A percentile compares a stretch with the other conserved stretches of the same genome.
Conservation (phyloP, 2,888 invertebrate species). For the Willowsia nigromaculata region DNA sequence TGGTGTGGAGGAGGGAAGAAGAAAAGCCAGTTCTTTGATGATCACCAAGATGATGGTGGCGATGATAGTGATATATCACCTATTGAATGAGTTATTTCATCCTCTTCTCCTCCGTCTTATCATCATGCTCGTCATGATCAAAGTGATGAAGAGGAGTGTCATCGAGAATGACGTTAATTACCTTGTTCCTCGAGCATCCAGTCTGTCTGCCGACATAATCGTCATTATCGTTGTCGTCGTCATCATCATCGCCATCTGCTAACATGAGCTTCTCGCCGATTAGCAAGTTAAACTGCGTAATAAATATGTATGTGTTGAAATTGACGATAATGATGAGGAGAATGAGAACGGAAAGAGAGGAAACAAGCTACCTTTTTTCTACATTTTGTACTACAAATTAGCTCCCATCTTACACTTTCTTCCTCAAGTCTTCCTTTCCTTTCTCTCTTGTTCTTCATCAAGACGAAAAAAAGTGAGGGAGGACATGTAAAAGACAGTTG, state of each 20-base stretch:
- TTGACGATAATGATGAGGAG: neutral
- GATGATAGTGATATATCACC: constrained; percentile 10
- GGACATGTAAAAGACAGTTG: neutral
- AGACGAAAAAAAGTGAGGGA: neutral
- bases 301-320: constrained; percentile 22
- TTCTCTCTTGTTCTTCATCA: neutral
- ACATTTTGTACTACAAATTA: neutral
- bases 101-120: neutral
- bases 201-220: neutral
- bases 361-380: neutral
- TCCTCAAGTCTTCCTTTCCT: neutral
- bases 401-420: neutral
- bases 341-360: neutral
- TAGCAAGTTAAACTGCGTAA: constrained; percentile 10
- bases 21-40: neutral
- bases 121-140: constrained; percentile 16
- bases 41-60: neutral
- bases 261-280: neutral
- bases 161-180: constrained; percentile 60
- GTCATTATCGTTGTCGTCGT: neutral
- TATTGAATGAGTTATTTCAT: constrained; percentile 20
- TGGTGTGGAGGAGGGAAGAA: neutral
- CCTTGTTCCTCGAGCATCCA: constrained; percentile 3
- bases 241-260: neutral
- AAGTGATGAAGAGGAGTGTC: constrained; percentile 35